Evolutionary conservation across 2,888 invertebrate species (phyloP).

Genomic region (Leptothorax acervorum): DNA sequence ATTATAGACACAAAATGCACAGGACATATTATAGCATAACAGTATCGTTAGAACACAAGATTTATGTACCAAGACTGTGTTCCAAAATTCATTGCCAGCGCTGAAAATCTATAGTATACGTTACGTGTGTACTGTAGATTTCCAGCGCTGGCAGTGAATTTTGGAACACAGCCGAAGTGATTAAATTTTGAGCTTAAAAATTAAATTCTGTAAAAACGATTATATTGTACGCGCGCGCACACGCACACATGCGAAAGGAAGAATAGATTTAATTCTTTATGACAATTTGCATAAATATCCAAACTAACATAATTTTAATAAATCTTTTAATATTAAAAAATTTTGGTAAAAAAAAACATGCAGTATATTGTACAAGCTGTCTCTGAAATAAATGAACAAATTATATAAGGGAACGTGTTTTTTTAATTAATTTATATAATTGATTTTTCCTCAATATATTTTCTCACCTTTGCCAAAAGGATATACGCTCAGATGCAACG

Average conservation of each 20-base stretch:
- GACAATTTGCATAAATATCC: background rate
- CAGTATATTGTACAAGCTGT: conserved; percentile 19
- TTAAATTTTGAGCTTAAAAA: background rate
- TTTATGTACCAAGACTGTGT: background rate
- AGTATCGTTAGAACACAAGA: background rate
- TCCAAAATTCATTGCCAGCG: too few species aligned
- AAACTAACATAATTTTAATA: conserved; percentile 6
- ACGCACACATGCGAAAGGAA: background rate
- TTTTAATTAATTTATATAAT: background rate
- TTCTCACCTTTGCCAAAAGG: background rate
- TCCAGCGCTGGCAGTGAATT: too few species aligned
- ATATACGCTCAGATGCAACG: background rate
- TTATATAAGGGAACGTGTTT: background rate
- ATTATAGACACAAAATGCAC: background rate
- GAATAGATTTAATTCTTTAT: background rate
- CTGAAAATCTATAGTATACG: too few species aligned
- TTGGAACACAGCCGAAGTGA: background rate
- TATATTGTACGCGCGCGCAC: background rate
- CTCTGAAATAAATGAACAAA: conserved; percentile 23
- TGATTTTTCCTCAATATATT: background rate
- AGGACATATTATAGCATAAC: background rate
- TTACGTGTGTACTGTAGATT: too few species aligned
- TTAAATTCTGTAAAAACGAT: background rate
- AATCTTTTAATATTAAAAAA: conserved; percentile 26
- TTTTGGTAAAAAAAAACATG: conserved; percentile 14